phyloP scores from a whole-genome alignment of 1,140 invertebrate genomes.

The Galleria mellonella region DNA sequence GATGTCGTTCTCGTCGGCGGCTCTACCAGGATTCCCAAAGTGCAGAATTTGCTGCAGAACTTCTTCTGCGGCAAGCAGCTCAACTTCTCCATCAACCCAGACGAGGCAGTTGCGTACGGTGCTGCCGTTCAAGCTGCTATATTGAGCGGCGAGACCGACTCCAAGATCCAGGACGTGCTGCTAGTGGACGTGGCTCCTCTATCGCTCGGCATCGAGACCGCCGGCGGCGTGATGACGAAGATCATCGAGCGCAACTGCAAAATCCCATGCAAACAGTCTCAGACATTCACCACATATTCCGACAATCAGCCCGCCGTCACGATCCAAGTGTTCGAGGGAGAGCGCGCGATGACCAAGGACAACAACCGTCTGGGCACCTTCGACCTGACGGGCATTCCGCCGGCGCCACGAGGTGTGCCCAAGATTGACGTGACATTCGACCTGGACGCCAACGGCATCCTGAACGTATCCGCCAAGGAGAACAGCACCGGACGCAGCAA shows the following conservation, averaged over 20 bases:
- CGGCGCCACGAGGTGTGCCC: slow-evolving; percentile 86
- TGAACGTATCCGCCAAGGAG: slow-evolving; percentile 78
- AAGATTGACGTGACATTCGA: slow-evolving; percentile 84
- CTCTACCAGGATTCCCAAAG: slow-evolving; percentile 78
- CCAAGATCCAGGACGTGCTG: slow-evolving; percentile 73
- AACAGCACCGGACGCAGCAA: slow-evolving; percentile 83
- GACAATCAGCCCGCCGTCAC: slow-evolving; percentile 83
- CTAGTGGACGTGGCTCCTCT: slow-evolving; percentile 75
- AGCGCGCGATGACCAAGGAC: slow-evolving; percentile 84
- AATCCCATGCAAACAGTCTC: slow-evolving; percentile 79
- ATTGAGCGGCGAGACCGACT: slow-evolving; percentile 72
- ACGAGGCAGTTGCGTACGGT: slow-evolving; percentile 73
- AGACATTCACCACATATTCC: slow-evolving; percentile 79
- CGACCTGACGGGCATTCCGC: slow-evolving; percentile 86
- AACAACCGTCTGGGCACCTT: slow-evolving; percentile 87
- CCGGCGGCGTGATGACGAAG: slow-evolving; percentile 78
- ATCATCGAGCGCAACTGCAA: slow-evolving; percentile 76
- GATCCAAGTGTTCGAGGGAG: slow-evolving; percentile 81
- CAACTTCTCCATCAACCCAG: slow-evolving; percentile 74
- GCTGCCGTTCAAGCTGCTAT: slow-evolving; percentile 72
- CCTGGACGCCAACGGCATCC: slow-evolving; percentile 82
- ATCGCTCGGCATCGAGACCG: slow-evolving; percentile 77
- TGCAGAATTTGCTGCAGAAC: slow-evolving; percentile 69
- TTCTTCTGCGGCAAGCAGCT: slow-evolving; percentile 70
- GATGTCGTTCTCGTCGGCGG: slow-evolving; percentile 84